A percentile compares a stretch with the other conserved stretches of the same genome.
Evolutionary conservation across 37 sponge, comb jelly and placozoan species (phyloP).

Genomic region (Eunapius fragilis): DNA sequence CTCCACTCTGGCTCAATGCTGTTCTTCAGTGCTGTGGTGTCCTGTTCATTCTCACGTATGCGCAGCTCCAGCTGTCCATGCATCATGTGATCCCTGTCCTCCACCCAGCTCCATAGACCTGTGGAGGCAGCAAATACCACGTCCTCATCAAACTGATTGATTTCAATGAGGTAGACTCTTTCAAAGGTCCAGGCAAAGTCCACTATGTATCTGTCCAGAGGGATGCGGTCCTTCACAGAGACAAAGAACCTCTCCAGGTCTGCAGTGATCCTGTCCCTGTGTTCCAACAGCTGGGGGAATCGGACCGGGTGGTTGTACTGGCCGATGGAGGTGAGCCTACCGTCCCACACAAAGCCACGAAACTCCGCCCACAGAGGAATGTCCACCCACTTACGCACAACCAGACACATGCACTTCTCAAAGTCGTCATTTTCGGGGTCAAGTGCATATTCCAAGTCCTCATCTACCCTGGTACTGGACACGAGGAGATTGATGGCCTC

Average conservation of each 20-base stretch:
- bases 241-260: conserved; percentile 26
- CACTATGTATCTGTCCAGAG: conserved; percentile 40
- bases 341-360: conserved; percentile 47
- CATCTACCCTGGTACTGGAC: conserved; percentile 43
- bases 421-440: conserved; percentile 18
- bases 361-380: conserved; percentile 49
- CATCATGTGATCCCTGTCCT: conserved; percentile 52
- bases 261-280: not conserved
- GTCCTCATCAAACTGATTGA: conserved; percentile 48
- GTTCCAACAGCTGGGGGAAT: conserved; percentile 13
- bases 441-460: conserved; percentile 47
- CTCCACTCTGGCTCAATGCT: conserved; percentile 42
- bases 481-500: conserved; percentile 34
- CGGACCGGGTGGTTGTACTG: conserved; percentile 50
- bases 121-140: conserved; percentile 48
- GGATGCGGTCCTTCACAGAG: conserved; percentile 16
- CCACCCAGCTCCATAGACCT: conserved; percentile 47
- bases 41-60: conserved; percentile 11
- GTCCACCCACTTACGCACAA: conserved; percentile 42
- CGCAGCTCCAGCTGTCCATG: conserved; percentile 29
- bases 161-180: conserved; percentile 33
- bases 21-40: not conserved
- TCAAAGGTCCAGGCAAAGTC: conserved; percentile 49
- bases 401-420: not conserved
- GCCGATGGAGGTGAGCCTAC: conserved; percentile 37